phyloP scores from a whole-genome alignment of 2,113 vertebrate genomes.

The Rhegmatorhina hoffmannsi region DNA sequence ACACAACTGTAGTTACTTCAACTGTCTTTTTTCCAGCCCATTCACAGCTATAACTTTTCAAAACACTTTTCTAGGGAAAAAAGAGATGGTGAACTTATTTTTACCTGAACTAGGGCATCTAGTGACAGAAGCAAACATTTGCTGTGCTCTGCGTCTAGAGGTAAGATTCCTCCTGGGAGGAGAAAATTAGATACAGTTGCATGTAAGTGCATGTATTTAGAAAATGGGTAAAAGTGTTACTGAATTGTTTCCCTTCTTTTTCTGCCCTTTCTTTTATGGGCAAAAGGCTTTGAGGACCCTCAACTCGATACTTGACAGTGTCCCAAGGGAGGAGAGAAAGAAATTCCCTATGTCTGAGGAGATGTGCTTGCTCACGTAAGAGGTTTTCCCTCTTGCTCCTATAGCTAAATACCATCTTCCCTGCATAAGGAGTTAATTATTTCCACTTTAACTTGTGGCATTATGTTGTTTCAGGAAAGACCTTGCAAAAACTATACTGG shows the following conservation, averaged over 20 bases:
- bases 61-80: slow-evolving; percentile 69
- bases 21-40: fast-evolving
- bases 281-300: slow-evolving; percentile 84
- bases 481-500: slow-evolving; percentile 76
- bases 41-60: background rate
- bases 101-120: slow-evolving; percentile 79
- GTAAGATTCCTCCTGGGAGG: slow-evolving; percentile 65
- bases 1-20: background rate
- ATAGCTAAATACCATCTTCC: background rate
- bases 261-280: background rate
- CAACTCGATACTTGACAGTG: slow-evolving; percentile 80
- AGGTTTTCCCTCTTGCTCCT: background rate
- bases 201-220: background rate
- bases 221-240: background rate
- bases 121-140: slow-evolving; percentile 67
- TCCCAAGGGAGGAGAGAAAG: slow-evolving; percentile 74
- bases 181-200: fast-evolving
- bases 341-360: slow-evolving; percentile 74
- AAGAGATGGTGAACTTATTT: slow-evolving; percentile 78
- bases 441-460: background rate
- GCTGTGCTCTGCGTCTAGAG: slow-evolving; percentile 77
- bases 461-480: slow-evolving; percentile 77
- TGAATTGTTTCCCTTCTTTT: background rate
- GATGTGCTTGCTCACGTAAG: slow-evolving; percentile 73
- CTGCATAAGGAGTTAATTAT: background rate